phyloP scores from a whole-genome alignment of 2,888 invertebrate species.

The Erebia ligea region DNA sequence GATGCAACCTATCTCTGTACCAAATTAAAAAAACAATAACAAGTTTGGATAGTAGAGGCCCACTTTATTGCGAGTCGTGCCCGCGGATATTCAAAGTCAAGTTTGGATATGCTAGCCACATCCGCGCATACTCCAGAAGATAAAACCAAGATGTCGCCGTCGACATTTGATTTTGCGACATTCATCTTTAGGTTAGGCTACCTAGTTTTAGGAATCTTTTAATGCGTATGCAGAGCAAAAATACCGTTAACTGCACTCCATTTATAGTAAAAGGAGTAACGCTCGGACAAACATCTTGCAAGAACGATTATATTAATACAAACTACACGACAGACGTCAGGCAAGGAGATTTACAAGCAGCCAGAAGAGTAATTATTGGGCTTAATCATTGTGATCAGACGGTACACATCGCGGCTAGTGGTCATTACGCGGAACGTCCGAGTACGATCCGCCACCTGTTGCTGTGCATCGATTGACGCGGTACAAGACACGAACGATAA shows the following conservation, averaged over 20 bases:
- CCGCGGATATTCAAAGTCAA: no score
- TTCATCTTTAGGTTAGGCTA: no score
- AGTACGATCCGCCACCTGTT: constrained; percentile 33
- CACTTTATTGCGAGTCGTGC: no score
- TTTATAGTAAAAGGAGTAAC: neutral
- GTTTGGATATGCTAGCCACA: no score
- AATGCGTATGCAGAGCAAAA: neutral
- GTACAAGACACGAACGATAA: constrained; percentile 13
- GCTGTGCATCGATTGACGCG: constrained; percentile 11
- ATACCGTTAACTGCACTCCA: neutral
- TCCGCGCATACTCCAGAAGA: no score
- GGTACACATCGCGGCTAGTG: constrained; percentile 12
- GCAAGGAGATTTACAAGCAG: constrained; percentile 11
- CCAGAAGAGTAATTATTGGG: constrained; percentile 4
- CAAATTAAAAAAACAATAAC: no score
- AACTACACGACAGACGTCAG: neutral
- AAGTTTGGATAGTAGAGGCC: no score
- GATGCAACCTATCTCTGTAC: no score
- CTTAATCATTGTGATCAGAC: constrained; percentile 19
- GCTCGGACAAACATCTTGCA: neutral
- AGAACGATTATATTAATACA: neutral
- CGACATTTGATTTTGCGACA: neutral
- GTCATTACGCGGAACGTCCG: constrained; percentile 22
- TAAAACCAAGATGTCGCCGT: no score
- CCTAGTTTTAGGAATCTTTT: no score